Evolutionary conservation across 2,888 invertebrate species (phyloP).

Genomic region (Cephus nigrinus): DNA sequence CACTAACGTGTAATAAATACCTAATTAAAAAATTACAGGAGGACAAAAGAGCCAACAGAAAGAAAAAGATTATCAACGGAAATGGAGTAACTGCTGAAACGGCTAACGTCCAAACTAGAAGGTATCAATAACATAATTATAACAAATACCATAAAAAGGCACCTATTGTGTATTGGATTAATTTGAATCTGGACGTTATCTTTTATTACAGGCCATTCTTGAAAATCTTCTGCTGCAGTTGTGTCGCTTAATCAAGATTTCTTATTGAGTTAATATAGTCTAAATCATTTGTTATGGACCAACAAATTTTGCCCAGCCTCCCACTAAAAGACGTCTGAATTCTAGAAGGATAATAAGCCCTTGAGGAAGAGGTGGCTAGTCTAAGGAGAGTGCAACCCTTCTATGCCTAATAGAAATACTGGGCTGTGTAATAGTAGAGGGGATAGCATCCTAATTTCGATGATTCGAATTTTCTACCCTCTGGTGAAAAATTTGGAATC

Average conservation of each 20-base stretch:
- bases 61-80: conserved; percentile 21
- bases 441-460: neutral
- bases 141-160: neutral
- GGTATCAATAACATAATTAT: neutral
- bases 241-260: conserved; percentile 9
- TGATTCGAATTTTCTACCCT: too few species aligned
- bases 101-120: neutral
- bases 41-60: conserved; percentile 31
- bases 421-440: neutral
- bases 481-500: neutral
- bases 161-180: neutral
- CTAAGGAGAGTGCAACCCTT: neutral
- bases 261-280: neutral
- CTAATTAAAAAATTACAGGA: conserved; percentile 25
- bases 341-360: neutral
- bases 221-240: conserved; percentile 26
- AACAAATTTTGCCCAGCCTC: neutral
- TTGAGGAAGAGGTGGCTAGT: neutral
- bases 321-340: neutral
- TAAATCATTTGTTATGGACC: neutral
- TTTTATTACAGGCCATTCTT: conserved; percentile 25
- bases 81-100: neutral
- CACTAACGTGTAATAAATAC: too few species aligned
- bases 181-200: conserved; percentile 17
- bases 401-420: neutral